Evolutionary conservation across 2,888 invertebrate genomes (phyloP), one percentile per base, ranked within the genome.

Genomic region (Cantharis nigra): DNA sequence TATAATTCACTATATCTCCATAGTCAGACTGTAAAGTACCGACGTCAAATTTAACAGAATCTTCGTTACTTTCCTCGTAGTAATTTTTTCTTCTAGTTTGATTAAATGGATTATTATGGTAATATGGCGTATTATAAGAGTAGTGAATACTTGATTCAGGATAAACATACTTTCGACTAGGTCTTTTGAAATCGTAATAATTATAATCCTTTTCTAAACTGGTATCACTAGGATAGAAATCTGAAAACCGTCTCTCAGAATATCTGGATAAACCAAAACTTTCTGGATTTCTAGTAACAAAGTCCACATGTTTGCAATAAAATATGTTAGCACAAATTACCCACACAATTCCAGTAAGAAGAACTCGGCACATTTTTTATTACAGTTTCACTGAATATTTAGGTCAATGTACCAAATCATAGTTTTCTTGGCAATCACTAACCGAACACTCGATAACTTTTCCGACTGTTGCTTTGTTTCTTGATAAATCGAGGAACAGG

Each of bases 121-220:
- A 16, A 28, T 72, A 26, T 30, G 18, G 67, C 14, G 16, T 64
- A 65, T 33, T 67, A n/a, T 72, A 33, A 14, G 30, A 65, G 23
- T 64, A 16, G 28, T 26, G 64, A 18, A 70, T 26, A 30, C 11
- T 30, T n/a, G 78, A 75, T 67, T 78, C 65, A 33, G 78, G 78
- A 62, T 78, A 76, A 16, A 78, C 70, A n/a, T 78, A 78, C 23
- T 72, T 73, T 26, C 73, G 69, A 26, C 70, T 49, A 30, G 20
- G 18, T 11, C 30, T 28, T 33, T 73, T 73, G 13, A 64, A 71
- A 14, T 69, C 73, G 72, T 80, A 81, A 10, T 74, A 79, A 69
- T 79, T 75, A 11, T 80, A 63, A 33, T 77, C 75, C 28, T 75
- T 49, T 49, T 49, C 49, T n/a, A 49, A 49, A 49, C 49, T 49